Base-by-base conservation (phyloP, 2,888 invertebrate species). In the Amiota mariae region DNA sequence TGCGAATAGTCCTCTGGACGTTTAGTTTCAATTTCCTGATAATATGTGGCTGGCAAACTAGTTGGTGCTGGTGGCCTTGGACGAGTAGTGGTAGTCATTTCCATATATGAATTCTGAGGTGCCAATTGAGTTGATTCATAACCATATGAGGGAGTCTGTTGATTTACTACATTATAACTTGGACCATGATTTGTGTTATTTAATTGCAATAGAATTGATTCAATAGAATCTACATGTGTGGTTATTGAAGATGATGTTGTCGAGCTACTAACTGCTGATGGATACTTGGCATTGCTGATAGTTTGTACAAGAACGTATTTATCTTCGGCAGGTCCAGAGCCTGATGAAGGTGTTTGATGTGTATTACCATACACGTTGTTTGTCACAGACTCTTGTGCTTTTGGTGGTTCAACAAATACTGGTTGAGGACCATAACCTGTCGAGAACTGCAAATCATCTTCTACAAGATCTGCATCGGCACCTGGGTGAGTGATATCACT, bases 151-250 rank as follows among this genome's bases (percentile, higher is more conserved):
- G 80, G 80, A 10, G 87, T 85, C 67, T 85, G 82, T 63, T 87
- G 87, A 73, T 75, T 81, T 1, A 87, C 83, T 47, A 88, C 83
- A 72, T 86, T 87, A 73, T 90, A 90, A 49, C 85, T 79, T 8
- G 90, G 90, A 0, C 90, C 90, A 61, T 88, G 88, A 74, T 85
- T 89, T 4, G 88, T 88, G 67, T 91, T 90, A 84, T 93, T 94
- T 11, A 94, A 86, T 91, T 94, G 93, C 80, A 93, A 91, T 73
- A 94, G 91, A 8, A 94, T 94, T 67, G 93, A 91, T 18, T 92
- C 91, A 70, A 92, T 91, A 0, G 92, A 91, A 75, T 92, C 91
- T 56, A 91, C 92, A 66, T 90, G 89, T 0, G 86, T 91, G 85
- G 80, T 91, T 81, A 76, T 88, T 75, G 80, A 91, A 0, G 87